Percentiles rank a stretch among this genome's conserved stretches.
Evolutionary conservation across 37 sponge, comb jelly and placozoan species (phyloP).

Genomic region (Hexactinellida sp.): DNA sequence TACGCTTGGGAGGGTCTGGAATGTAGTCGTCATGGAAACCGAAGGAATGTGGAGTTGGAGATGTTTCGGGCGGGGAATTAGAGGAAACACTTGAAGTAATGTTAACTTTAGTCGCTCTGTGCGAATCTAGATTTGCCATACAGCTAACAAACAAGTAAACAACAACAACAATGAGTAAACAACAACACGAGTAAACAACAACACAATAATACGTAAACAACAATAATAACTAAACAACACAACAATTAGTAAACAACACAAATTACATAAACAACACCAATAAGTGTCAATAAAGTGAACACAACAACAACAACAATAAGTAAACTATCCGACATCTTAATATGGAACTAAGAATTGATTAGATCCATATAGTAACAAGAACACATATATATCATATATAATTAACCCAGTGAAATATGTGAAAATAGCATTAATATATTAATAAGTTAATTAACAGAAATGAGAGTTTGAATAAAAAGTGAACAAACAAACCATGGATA

Average conservation of each 20-base stretch:
- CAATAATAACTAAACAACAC: too few relatives aligned
- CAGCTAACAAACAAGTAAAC: neutral
- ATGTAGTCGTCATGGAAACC: neutral
- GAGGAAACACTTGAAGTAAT: conserved; percentile 3
- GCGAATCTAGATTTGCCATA: neutral
- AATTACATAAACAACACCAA: too few relatives aligned
- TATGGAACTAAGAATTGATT: too few relatives aligned
- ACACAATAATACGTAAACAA: too few relatives aligned
- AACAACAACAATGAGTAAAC: neutral
- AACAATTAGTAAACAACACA: too few relatives aligned
- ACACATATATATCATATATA: too few relatives aligned
- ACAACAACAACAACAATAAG: too few relatives aligned
- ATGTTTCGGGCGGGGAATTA: neutral
- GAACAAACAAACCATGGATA: neutral
- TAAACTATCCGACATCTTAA: too few relatives aligned
- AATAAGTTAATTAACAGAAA: neutral
- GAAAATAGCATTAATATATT: neutral
- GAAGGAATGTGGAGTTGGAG: neutral
- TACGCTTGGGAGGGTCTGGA: neutral
- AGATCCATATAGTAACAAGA: too few relatives aligned
- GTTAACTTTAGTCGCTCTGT: neutral
- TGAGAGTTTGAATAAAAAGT: neutral
- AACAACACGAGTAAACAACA: neutral
- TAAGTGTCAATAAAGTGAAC: too few relatives aligned
- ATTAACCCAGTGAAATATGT: too few relatives aligned